Conservation (phyloP, 2,888 invertebrate genomes). For the Pyrgus malvae region DNA sequence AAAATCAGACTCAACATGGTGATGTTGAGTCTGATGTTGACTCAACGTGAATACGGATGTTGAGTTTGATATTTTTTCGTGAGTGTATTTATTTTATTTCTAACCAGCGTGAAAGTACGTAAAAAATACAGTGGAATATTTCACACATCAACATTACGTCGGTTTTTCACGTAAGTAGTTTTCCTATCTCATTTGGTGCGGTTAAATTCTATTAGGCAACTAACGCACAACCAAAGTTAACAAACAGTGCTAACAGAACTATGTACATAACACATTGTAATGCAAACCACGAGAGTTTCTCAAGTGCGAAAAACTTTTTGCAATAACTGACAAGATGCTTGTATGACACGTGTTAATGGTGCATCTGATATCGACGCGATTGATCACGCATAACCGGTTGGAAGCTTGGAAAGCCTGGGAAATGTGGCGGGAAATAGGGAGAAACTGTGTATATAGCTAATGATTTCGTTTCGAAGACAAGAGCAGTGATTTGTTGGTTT, state of each 20-base stretch:
- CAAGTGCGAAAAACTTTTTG: constrained; percentile 21
- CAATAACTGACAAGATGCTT: constrained; percentile 5
- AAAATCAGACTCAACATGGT: too few species aligned
- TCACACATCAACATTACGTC: too few species aligned
- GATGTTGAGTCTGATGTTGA: too few species aligned
- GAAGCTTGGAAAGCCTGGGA: constrained; percentile 43
- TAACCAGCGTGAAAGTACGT: too few species aligned
- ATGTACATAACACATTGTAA: constrained; percentile 31
- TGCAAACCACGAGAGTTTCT: constrained; percentile 8
- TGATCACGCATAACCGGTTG: constrained; percentile 31
- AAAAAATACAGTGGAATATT: too few species aligned
- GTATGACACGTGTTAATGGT: constrained; percentile 18
- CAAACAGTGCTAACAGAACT: constrained; percentile 3
- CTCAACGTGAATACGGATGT: too few species aligned
- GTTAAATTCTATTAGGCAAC: background rate
- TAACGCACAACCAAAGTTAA: background rate
- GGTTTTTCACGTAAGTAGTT: too few species aligned
- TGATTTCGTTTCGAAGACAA: constrained; percentile 25
- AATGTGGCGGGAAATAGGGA: constrained; percentile 39
- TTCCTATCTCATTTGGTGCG: background rate
- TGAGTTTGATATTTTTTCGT: too few species aligned
- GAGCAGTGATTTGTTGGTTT: constrained; percentile 9
- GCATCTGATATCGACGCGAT: constrained; percentile 15
- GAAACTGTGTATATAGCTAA: constrained; percentile 31
- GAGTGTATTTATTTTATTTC: too few species aligned